A percentile compares a stretch with the other conserved stretches of the same genome.
Evolutionary conservation across 2,113 vertebrate genomes (phyloP).

Genomic region (Hippolais icterina): DNA sequence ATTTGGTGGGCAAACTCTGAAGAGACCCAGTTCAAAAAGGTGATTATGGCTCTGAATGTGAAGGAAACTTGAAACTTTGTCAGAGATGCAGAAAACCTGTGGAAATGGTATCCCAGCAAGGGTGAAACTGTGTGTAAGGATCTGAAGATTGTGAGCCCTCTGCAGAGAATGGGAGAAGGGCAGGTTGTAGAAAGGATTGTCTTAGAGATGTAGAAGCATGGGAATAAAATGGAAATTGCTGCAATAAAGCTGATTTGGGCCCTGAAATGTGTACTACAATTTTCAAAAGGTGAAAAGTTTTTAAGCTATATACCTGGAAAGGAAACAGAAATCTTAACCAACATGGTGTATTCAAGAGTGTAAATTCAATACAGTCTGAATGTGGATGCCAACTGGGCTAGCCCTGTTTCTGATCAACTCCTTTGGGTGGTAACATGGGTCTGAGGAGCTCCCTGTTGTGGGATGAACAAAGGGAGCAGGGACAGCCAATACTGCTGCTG

Average conservation of each 20-base stretch:
- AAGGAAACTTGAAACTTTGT: neutral
- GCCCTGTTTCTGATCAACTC: neutral
- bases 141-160: neutral
- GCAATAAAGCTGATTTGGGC: neutral
- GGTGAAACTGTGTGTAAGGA: neutral
- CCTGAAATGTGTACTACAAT: neutral
- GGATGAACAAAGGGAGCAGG: neutral
- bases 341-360: fast-evolving
- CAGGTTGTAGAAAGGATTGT: neutral
- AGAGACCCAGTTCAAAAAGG: neutral
- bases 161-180: neutral
- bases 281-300: neutral
- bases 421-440: neutral
- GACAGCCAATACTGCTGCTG: neutral
- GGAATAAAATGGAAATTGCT: neutral
- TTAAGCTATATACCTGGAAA: neutral
- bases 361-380: neutral
- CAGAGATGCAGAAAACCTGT: neutral
- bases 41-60: neutral
- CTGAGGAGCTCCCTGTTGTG: neutral
- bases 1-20: neutral
- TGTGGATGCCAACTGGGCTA: neutral
- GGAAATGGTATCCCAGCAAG: neutral
- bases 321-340: neutral
- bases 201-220: neutral